Conservation (phyloP, 2,113 vertebrate genomes). For the Plecotus auritus region DNA sequence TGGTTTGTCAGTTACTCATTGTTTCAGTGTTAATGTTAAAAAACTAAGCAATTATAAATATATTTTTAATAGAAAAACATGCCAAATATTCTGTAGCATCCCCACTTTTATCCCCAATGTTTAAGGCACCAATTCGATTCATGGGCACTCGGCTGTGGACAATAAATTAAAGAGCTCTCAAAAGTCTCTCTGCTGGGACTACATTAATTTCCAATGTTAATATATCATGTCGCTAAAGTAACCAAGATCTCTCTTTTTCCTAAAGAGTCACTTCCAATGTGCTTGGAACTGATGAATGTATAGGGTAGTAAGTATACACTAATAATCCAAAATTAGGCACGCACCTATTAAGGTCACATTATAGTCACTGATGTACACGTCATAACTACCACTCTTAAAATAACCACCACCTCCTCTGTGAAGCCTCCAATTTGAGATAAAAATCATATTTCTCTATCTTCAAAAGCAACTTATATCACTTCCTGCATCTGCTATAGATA, state of each 20-base stretch:
- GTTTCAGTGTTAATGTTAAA: neutral
- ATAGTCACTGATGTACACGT: neutral
- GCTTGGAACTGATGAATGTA: neutral
- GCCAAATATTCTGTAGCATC: neutral
- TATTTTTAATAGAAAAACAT: conserved; percentile 13
- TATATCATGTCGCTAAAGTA: neutral
- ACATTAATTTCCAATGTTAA: neutral
- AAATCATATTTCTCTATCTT: neutral
- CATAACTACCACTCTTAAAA: neutral
- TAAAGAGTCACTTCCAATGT: neutral
- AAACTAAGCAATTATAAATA: neutral
- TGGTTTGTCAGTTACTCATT: neutral
- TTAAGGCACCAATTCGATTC: neutral
- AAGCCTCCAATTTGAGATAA: neutral
- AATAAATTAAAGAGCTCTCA: neutral
- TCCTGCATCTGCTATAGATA: neutral
- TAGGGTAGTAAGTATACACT: neutral
- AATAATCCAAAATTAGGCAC: neutral
- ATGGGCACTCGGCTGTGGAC: neutral
- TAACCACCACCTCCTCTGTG: neutral
- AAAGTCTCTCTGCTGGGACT: neutral
- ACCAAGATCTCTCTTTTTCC: neutral
- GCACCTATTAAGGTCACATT: neutral
- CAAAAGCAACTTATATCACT: neutral
- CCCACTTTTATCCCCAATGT: neutral